Evolutionary conservation across 2,113 vertebrate species (phyloP), one percentile per base, ranked within the genome.

Genomic region (Sturnira hondurensis): DNA sequence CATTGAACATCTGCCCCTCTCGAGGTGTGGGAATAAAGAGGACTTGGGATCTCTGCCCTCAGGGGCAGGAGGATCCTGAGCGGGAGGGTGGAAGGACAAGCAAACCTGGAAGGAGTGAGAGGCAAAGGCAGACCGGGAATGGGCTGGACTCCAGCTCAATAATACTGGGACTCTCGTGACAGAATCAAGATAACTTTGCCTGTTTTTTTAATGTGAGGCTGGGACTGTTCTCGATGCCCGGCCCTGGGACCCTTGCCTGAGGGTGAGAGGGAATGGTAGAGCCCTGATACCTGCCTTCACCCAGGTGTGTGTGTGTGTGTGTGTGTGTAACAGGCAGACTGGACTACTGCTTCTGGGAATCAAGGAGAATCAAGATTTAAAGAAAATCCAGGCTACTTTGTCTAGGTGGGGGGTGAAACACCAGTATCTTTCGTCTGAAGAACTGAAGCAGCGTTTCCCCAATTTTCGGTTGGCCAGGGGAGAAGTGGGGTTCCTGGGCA

Each of bases 301-400:
- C 3, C 20, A 52, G 4, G 4, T 41, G n/a, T n/a, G n/a, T n/a
- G n/a, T 43, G 45, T 47, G 45, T 47, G 50, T 52, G 50, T 52
- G 16, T 17, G 14, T 50, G 50, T 52, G 16, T 68, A 52, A 28
- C 94, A 99, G 98, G 95, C 81, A 67, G 86, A 99, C 99, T 0
- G 99, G 99, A 19, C 89, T 99, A 14, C 92, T 99, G 90, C 0
- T 99, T 50, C 98, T 99, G 98, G 99, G 99, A 31, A 98, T 96
- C 0, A 97, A 97, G 56, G 98, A 98, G 0, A 95, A 98, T 81
- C 67, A 95, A 3, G 68, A 63, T 14, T 98, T 99, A 97, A 98
- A 98, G 89, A 2, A 17, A n/a, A 85, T 96, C 41, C 98, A 98
- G 96, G 95, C 1, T 17, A 98, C 95, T 28, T 76, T 99, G 97